These are phyloP conservation scores for Drosophila bocki DNA, from an alignment of 1,140 invertebrate genomes.

Conservation along the genomic window DNA sequence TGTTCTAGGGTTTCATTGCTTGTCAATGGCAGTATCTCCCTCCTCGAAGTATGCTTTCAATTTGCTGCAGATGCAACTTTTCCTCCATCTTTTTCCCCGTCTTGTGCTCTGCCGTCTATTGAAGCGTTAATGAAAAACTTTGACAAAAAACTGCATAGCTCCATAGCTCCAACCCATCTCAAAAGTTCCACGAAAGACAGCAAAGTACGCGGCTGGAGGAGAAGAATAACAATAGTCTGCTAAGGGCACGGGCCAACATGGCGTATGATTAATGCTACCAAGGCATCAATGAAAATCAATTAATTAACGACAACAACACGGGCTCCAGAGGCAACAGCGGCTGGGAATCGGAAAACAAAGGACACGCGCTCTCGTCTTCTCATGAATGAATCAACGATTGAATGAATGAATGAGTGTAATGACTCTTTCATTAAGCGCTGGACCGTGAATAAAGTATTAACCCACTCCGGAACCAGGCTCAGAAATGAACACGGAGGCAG, in stretches of 20 bases:
- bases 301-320: conserved; percentile 67
- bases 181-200: conserved; percentile 18
- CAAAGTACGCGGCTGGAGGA: neutral
- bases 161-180: conserved; percentile 19
- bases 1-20: neutral
- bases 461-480: conserved; percentile 16
- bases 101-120: conserved; percentile 26
- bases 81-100: neutral
- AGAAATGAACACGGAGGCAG: neutral
- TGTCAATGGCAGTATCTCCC: neutral
- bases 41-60: conserved; percentile 17
- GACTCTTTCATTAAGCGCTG: conserved; percentile 76
- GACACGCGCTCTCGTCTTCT: conserved; percentile 48
- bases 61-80: conserved; percentile 36
- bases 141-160: conserved; percentile 36
- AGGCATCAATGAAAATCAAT: conserved; percentile 68
- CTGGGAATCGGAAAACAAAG: conserved; percentile 36
- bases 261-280: conserved; percentile 73
- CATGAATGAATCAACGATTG: conserved; percentile 65
- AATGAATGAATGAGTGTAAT: conserved; percentile 78
- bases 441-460: conserved; percentile 79
- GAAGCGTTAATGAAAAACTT: conserved; percentile 62
- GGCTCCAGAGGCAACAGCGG: neutral
- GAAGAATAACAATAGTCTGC: conserved; percentile 36
- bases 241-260: conserved; percentile 34